phyloP scores from a whole-genome alignment of 1,140 invertebrate species.

The Aricia agestis region DNA sequence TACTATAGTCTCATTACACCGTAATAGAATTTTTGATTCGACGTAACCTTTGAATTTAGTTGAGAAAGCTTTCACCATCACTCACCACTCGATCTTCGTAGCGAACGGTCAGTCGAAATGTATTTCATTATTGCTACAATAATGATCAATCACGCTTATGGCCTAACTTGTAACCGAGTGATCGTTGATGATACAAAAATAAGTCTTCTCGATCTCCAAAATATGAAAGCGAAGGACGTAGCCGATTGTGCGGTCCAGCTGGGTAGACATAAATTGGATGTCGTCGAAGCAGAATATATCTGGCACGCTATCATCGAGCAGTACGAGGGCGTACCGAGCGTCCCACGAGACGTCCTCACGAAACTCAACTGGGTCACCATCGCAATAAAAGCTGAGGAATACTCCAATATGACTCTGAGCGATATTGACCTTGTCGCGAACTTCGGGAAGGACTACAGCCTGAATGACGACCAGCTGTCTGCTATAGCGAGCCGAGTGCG shows the following conservation, averaged over 20 bases:
- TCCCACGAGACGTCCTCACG: constrained; percentile 63
- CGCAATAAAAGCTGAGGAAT: constrained; percentile 61
- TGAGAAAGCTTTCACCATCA: neutral
- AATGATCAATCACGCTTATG: neutral
- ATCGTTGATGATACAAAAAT: constrained; percentile 35
- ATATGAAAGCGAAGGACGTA: constrained; percentile 47
- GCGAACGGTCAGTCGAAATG: neutral
- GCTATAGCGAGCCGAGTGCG: constrained; percentile 65
- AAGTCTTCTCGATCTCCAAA: constrained; percentile 41
- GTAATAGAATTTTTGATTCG: neutral
- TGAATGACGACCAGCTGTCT: constrained; percentile 54
- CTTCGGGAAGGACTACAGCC: constrained; percentile 67
- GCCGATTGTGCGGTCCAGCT: constrained; percentile 51
- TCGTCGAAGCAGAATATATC: constrained; percentile 47
- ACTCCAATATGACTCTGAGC: constrained; percentile 65
- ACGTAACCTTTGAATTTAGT: constrained; percentile 2
- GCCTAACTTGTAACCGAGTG: constrained; percentile 42
- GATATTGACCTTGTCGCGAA: constrained; percentile 71
- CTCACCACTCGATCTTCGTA: neutral
- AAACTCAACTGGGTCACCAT: constrained; percentile 67
- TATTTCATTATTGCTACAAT: neutral
- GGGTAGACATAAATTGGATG: constrained; percentile 41
- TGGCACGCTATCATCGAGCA: constrained; percentile 52
- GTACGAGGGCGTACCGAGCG: constrained; percentile 45
- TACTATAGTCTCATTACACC: neutral